phyloP scores from a whole-genome alignment of 2,888 invertebrate genomes.

The Himalopsyche tibetana region DNA sequence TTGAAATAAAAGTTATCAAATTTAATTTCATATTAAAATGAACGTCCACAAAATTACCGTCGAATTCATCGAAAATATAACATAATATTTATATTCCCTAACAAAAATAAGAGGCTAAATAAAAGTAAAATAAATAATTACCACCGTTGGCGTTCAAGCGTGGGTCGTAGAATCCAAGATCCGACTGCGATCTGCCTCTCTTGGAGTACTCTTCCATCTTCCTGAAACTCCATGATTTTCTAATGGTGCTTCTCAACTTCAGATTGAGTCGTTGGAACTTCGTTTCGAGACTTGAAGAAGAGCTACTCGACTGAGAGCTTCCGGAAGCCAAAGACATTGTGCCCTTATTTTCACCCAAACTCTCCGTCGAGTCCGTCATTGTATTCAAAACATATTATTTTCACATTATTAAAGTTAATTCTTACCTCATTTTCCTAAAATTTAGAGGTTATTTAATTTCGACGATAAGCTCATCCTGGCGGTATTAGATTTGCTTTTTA shows the following conservation, averaged over 20 bases:
- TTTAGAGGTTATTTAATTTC: too few relatives aligned
- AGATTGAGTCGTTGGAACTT: constrained; percentile 41
- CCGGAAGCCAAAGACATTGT: background rate
- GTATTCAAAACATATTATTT: background rate
- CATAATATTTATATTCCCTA: too few relatives aligned
- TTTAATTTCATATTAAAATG: too few relatives aligned
- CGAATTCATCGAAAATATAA: too few relatives aligned
- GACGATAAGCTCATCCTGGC: too few relatives aligned
- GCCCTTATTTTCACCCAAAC: background rate
- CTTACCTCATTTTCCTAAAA: too few relatives aligned
- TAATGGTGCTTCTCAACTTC: constrained; percentile 49
- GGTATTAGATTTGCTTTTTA: too few relatives aligned
- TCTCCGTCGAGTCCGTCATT: constrained; percentile 7
- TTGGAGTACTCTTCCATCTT: constrained; percentile 41
- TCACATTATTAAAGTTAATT: too few relatives aligned
- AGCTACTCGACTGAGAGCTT: constrained; percentile 38
- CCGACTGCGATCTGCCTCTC: constrained; percentile 55
- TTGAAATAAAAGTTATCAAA: too few relatives aligned
- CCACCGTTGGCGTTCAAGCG: background rate
- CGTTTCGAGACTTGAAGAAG: constrained; percentile 44
- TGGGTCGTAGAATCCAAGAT: constrained; percentile 55
- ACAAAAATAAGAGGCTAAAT: too few relatives aligned
- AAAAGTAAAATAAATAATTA: background rate
- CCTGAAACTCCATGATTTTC: constrained; percentile 59
- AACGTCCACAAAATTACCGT: too few relatives aligned